Percentiles rank a stretch among this genome's conserved stretches.
Conservation (phyloP, 2,888 invertebrate genomes). For the Drosophila pseudotalamancana region DNA sequence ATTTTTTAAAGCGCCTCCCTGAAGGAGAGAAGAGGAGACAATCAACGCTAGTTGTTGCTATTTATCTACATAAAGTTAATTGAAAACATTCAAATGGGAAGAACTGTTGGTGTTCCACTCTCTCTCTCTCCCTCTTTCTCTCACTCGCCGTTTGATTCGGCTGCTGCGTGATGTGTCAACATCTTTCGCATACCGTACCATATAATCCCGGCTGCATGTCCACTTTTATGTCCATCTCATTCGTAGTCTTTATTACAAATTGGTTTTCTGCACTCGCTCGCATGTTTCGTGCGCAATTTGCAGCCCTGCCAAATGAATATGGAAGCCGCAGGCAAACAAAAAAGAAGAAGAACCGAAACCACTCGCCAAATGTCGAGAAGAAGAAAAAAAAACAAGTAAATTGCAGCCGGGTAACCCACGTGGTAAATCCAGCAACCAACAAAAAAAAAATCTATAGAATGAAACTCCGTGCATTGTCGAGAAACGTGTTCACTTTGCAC, state of each 20-base stretch:
- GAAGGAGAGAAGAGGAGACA: too few species aligned
- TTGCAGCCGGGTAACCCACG: constrained; percentile 54
- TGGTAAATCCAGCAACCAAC: constrained; percentile 39
- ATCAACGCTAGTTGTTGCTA: constrained; percentile 57
- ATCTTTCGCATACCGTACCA: constrained; percentile 65
- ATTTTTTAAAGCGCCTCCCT: constrained; percentile 35
- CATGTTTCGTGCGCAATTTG: constrained; percentile 76
- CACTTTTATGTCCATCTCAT: constrained; percentile 52
- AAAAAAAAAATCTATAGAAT: constrained; percentile 13
- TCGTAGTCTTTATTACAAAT: constrained; percentile 77
- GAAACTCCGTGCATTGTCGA: constrained; percentile 32
- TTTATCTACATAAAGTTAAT: constrained; percentile 72
- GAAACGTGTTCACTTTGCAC: constrained; percentile 71
- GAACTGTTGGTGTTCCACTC: too few species aligned
- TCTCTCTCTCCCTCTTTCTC: neutral
- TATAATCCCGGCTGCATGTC: constrained; percentile 51
- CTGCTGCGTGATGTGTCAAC: constrained; percentile 77
- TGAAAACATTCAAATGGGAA: constrained; percentile 71
- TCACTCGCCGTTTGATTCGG: constrained; percentile 3
- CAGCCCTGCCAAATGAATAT: constrained; percentile 67
- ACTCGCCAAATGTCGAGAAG: constrained; percentile 12
- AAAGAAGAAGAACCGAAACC: constrained; percentile 9
- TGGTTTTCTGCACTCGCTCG: constrained; percentile 75
- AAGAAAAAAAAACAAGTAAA: constrained; percentile 41
- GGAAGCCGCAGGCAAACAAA: constrained; percentile 33